Conservation (phyloP, 2,113 vertebrate genomes). For the Oncorhynchus keta region DNA sequence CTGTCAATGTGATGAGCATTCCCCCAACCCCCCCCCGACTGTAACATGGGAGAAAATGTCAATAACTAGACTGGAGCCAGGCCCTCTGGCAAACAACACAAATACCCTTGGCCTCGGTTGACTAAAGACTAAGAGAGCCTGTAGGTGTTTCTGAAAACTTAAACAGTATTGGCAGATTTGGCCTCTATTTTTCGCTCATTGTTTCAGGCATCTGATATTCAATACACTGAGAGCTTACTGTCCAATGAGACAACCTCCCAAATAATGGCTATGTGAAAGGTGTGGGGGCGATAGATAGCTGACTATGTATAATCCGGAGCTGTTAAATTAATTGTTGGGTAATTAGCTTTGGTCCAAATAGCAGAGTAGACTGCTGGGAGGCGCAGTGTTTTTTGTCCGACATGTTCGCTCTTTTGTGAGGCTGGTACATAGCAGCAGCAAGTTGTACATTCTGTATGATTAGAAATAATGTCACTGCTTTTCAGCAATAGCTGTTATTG, state of each 20-base stretch:
- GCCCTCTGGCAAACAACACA: slow-evolving; percentile 30
- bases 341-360: slow-evolving; percentile 33
- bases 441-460: not conserved
- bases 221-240: slow-evolving; percentile 13
- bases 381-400: not conserved
- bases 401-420: not conserved
- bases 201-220: slow-evolving; percentile 28
- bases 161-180: slow-evolving; percentile 23
- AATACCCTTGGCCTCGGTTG: slow-evolving; percentile 37
- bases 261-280: slow-evolving; percentile 5
- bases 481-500: not conserved
- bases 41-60: slow-evolving; percentile 40
- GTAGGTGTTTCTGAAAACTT: slow-evolving; percentile 36
- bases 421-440: not conserved
- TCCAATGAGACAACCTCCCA: not conserved
- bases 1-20: not conserved
- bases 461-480: not conserved
- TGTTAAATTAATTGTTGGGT: slow-evolving; percentile 15
- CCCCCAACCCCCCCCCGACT: not conserved
- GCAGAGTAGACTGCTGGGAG: not conserved
- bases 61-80: slow-evolving; percentile 34
- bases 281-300: not conserved
- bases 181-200: slow-evolving; percentile 40
- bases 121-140: slow-evolving; percentile 15
- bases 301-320: slow-evolving; percentile 34